Evolutionary conservation across 1,140 invertebrate genomes (phyloP).

Genomic region (Drosophila ogumai): DNA sequence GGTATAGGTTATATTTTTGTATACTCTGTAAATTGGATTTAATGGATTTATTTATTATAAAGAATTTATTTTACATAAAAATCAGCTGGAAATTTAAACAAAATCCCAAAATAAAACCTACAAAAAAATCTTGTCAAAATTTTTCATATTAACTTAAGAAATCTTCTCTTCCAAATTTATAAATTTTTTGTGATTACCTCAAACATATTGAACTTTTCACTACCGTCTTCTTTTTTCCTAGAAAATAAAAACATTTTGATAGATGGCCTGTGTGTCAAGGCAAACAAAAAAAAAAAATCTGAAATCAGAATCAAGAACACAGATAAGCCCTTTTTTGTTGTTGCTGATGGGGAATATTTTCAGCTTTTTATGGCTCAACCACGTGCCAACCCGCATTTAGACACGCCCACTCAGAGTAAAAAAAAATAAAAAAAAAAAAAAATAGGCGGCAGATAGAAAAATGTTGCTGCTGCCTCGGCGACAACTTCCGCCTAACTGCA

Average conservation of each 20-base stretch:
- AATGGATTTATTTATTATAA: no score
- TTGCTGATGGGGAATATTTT: constrained; percentile 25
- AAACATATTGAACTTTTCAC: constrained; percentile 6
- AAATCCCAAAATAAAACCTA: not conserved
- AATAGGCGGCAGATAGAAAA: constrained; percentile 38
- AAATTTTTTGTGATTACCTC: not conserved
- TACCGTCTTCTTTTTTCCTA: constrained; percentile 9
- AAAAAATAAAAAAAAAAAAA: not conserved
- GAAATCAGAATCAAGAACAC: constrained; percentile 45
- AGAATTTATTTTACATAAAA: no score
- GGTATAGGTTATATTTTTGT: no score
- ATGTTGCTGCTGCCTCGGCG: constrained; percentile 44
- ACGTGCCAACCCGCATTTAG: constrained; percentile 53
- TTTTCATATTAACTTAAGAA: not conserved
- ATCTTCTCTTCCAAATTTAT: no score
- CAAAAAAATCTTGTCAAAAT: not conserved
- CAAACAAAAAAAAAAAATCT: constrained; percentile 9
- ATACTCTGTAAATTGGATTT: not conserved
- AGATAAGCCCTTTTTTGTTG: constrained; percentile 45
- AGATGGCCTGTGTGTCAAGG: constrained; percentile 23
- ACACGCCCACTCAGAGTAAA: constrained; percentile 19
- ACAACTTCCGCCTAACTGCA: constrained; percentile 78
- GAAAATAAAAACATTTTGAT: constrained; percentile 40
- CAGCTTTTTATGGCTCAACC: constrained; percentile 41
- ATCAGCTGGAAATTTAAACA: not conserved